Conservation (phyloP, 2,797 vertebrate species). For the Pristis pectinata region DNA sequence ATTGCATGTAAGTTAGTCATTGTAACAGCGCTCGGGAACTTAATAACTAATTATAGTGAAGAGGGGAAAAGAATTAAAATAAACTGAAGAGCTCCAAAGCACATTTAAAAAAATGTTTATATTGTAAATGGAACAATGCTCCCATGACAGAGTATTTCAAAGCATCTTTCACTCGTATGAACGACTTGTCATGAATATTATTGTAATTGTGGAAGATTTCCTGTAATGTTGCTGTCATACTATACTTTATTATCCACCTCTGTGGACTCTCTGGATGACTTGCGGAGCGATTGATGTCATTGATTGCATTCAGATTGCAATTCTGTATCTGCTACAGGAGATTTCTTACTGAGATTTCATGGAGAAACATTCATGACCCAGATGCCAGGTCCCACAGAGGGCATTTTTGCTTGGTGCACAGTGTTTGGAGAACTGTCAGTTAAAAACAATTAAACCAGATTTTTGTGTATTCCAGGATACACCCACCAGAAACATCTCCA, state of each 20-base stretch:
- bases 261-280: background rate
- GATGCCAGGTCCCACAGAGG: background rate
- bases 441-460: background rate
- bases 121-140: background rate
- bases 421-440: background rate
- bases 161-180: background rate
- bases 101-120: background rate
- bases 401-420: background rate
- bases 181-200: background rate
- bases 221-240: no score
- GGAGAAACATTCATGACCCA: background rate
- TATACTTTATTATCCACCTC: background rate
- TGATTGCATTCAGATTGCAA: background rate
- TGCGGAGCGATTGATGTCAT: background rate
- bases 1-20: background rate
- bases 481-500: background rate
- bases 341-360: background rate
- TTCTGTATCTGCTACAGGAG: background rate
- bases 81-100: background rate
- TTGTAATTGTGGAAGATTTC: background rate
- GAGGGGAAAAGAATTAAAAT: background rate
- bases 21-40: background rate
- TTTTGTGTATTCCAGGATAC: background rate
- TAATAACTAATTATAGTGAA: slow-evolving; percentile 26
- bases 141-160: background rate